Conservation (phyloP, 2,888 invertebrate genomes). For the Bombyx huttoni region DNA sequence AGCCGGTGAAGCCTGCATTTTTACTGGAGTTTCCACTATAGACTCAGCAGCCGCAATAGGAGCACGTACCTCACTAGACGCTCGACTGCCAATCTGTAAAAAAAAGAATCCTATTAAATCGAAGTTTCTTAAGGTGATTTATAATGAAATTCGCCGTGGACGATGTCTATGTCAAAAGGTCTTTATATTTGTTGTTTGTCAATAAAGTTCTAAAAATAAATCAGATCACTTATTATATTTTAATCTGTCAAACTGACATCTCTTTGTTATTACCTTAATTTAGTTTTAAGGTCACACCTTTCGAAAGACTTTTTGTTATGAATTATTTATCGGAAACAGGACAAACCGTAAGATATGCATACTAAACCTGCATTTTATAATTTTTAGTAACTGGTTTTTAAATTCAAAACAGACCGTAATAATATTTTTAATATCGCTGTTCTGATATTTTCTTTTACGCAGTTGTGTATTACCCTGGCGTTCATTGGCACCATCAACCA, state of each 20-base stretch:
- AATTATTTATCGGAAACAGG: too few species aligned
- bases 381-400: too few species aligned
- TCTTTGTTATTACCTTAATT: too few species aligned
- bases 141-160: too few species aligned
- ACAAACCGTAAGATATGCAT: too few species aligned
- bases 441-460: neutral
- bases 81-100: constrained; percentile 56
- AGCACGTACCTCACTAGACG: constrained; percentile 54
- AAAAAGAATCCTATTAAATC: constrained; percentile 15
- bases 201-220: too few species aligned
- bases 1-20: constrained; percentile 64
- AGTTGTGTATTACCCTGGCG: constrained; percentile 13
- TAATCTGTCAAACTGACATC: neutral
- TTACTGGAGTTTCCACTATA: constrained; percentile 60
- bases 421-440: neutral
- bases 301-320: too few species aligned
- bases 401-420: neutral
- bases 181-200: too few species aligned
- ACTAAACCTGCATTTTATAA: too few species aligned
- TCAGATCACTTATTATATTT: too few species aligned
- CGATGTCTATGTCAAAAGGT: too few species aligned
- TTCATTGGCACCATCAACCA: constrained; percentile 45
- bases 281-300: too few species aligned
- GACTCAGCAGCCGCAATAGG: constrained; percentile 72
- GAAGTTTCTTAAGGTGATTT: neutral